phyloP scores from a whole-genome alignment of 2,797 vertebrate genomes.

The Coendou prehensilis region DNA sequence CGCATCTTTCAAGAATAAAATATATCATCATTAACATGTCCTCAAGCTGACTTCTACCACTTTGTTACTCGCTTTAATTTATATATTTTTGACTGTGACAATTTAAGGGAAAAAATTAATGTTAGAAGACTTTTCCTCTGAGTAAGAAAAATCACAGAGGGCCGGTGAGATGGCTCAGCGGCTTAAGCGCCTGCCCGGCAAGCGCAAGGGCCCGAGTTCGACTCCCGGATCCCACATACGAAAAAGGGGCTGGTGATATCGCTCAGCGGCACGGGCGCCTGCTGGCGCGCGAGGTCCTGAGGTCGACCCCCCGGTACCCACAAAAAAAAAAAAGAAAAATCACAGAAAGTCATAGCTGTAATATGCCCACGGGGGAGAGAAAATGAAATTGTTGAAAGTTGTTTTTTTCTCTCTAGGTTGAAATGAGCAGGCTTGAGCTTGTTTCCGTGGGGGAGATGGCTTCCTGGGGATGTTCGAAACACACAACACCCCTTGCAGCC shows the following conservation, averaged over 20 bases:
- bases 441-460: not conserved
- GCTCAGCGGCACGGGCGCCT: no score
- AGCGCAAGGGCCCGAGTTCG: no score
- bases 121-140: not conserved
- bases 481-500: not conserved
- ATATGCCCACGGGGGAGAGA: not conserved
- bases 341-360: not conserved
- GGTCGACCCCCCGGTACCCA: no score
- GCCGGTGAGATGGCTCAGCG: no score
- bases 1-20: not conserved
- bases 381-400: not conserved
- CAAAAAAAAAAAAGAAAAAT: slow-evolving; percentile 15
- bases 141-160: not conserved
- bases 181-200: no score
- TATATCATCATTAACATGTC: not conserved
- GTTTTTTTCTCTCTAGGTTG: not conserved
- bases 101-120: slow-evolving; percentile 4
- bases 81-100: not conserved
- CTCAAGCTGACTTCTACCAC: not conserved
- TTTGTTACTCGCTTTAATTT: not conserved
- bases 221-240: no score
- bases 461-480: not conserved
- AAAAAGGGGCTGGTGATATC: no score
- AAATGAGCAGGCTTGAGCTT: not conserved
- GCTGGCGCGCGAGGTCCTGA: no score